Evolutionary conservation across 2,113 vertebrate genomes (phyloP).

Genomic region (Theropithecus gelada): DNA sequence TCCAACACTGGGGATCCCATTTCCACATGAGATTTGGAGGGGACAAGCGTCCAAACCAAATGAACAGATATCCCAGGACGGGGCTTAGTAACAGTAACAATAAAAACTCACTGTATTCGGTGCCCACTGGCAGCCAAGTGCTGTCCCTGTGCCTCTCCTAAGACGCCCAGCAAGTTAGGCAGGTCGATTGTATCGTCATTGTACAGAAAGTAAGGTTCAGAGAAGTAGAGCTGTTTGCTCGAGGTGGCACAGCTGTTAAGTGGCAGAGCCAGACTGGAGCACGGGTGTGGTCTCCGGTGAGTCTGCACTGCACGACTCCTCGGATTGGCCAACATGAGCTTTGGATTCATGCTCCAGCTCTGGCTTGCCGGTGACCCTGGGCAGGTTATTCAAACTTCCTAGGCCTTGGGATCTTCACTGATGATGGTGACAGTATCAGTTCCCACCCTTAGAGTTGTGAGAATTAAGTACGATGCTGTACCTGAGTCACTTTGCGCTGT

Average conservation of each 20-base stretch:
- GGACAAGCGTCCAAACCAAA: no score
- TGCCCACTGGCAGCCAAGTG: background rate
- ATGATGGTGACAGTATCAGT: background rate
- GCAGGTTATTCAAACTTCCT: background rate
- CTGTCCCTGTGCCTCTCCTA: background rate
- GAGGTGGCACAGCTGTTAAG: background rate
- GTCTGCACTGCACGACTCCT: accelerated
- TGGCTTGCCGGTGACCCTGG: background rate
- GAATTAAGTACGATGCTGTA: background rate
- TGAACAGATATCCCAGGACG: background rate
- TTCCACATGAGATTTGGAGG: no score
- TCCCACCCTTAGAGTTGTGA: background rate
- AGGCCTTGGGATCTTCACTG: background rate
- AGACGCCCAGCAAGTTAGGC: background rate
- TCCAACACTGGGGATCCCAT: no score
- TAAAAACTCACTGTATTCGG: background rate
- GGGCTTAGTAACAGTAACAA: background rate
- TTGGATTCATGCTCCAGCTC: background rate
- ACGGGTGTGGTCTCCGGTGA: background rate
- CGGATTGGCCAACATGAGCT: background rate
- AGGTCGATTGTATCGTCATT: background rate
- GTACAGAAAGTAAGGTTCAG: background rate
- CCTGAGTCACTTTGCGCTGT: background rate
- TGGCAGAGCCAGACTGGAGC: background rate
- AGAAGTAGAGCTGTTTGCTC: background rate